Conservation (phyloP, 2,888 invertebrate genomes). For the Emesis castigata region DNA sequence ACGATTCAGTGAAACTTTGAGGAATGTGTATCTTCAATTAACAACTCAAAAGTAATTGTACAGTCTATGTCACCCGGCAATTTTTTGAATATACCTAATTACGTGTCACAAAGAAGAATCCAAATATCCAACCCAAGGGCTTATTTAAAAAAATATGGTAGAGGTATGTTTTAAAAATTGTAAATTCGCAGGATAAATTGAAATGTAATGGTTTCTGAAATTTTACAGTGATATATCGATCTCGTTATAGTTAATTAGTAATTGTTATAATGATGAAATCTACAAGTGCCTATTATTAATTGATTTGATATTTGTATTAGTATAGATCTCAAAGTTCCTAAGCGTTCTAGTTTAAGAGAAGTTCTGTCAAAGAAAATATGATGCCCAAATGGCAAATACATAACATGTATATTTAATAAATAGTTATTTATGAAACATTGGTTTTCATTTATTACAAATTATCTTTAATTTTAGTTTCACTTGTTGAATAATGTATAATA, state of each 20-base stretch:
- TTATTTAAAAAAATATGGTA: neutral
- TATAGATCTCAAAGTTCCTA: too few relatives aligned
- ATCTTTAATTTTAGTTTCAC: constrained; percentile 14
- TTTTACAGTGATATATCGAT: too few relatives aligned
- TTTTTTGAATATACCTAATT: constrained; percentile 53
- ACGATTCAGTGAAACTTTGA: constrained; percentile 64
- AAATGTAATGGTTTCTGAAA: too few relatives aligned
- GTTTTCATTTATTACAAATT: neutral
- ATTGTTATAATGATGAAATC: too few relatives aligned
- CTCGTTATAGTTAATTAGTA: too few relatives aligned
- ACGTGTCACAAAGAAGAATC: constrained; percentile 56
- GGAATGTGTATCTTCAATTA: constrained; percentile 52
- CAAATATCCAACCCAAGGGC: constrained; percentile 48
- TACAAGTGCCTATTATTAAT: too few relatives aligned
- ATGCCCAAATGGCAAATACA: neutral
- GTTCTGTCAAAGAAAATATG: too few relatives aligned
- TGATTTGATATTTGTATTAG: too few relatives aligned
- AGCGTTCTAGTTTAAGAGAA: too few relatives aligned
- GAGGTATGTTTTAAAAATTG: too few relatives aligned
- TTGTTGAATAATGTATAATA: too few relatives aligned
- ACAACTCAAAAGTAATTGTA: constrained; percentile 47
- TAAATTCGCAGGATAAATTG: too few relatives aligned
- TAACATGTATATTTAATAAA: constrained; percentile 3
- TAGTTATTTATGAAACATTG: constrained; percentile 16
- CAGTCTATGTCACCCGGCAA: constrained; percentile 39